phyloP scores from a whole-genome alignment of 1,140 invertebrate genomes.

The Camponotus floridanus region DNA sequence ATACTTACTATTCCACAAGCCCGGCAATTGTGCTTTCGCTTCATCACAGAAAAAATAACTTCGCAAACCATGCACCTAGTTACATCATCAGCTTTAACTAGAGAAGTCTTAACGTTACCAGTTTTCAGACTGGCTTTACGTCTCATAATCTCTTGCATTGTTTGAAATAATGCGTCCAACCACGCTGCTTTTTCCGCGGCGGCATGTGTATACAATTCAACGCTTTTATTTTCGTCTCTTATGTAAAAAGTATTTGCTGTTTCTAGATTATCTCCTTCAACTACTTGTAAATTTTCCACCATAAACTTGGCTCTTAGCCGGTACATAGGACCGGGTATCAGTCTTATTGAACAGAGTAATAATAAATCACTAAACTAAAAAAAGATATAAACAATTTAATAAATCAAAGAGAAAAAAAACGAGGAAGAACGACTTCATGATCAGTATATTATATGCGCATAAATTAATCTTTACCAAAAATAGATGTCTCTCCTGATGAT shows the following conservation, averaged over 20 bases:
- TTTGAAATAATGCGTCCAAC: conserved; percentile 88
- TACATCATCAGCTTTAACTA: conserved; percentile 90
- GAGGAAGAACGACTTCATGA: no score
- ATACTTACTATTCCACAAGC: conserved; percentile 90
- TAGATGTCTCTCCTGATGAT: conserved; percentile 90
- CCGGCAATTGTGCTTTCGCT: conserved; percentile 91
- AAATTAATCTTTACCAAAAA: conserved; percentile 88
- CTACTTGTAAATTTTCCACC: conserved; percentile 88
- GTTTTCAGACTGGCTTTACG: conserved; percentile 87
- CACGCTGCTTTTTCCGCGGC: conserved; percentile 89
- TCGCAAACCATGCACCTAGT: conserved; percentile 92
- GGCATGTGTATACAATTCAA: conserved; percentile 83
- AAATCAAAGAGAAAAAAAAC: no score
- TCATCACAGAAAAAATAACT: conserved; percentile 90
- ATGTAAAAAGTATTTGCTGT: conserved; percentile 90
- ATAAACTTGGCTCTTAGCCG: conserved; percentile 86
- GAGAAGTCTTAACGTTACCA: conserved; percentile 85
- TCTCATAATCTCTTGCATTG: conserved; percentile 88
- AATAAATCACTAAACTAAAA: conserved; percentile 91
- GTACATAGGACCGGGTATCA: conserved; percentile 87
- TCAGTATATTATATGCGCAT: not conserved
- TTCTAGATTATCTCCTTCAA: conserved; percentile 89
- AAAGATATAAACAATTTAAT: conserved; percentile 63
- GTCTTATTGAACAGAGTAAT: conserved; percentile 86
- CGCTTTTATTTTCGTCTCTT: conserved; percentile 87